Conservation (phyloP, 1,140 invertebrate genomes). For the Calephelis virginiensis region DNA sequence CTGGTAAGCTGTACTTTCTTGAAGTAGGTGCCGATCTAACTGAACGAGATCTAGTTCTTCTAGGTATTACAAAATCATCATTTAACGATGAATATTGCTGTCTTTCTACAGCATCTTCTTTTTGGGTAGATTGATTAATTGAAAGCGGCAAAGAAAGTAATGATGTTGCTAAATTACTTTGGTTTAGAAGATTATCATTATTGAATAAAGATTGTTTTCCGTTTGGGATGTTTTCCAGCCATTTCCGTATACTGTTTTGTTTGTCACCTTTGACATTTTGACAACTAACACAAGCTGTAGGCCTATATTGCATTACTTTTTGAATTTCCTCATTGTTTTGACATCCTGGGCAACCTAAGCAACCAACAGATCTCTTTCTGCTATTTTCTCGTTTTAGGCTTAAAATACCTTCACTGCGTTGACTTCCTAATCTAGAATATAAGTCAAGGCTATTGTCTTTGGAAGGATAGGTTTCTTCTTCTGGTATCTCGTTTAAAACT, state of each 20-base stretch:
- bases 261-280: slow-evolving; percentile 81
- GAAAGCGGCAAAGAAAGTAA: slow-evolving; percentile 50
- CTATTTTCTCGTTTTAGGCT: slow-evolving; percentile 80
- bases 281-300: slow-evolving; percentile 76
- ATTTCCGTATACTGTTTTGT: slow-evolving; percentile 85
- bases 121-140: slow-evolving; percentile 39
- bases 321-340: slow-evolving; percentile 54
- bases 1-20: slow-evolving; percentile 64
- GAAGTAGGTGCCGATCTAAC: slow-evolving; percentile 68
- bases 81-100: slow-evolving; percentile 12
- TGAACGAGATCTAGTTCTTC: slow-evolving; percentile 56
- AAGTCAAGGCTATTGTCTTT: slow-evolving; percentile 67
- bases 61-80: slow-evolving; percentile 29
- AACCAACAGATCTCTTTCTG: slow-evolving; percentile 71
- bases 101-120: neutral
- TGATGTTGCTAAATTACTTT: slow-evolving; percentile 53
- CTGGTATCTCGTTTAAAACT: slow-evolving; percentile 87
- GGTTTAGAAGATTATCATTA: slow-evolving; percentile 44
- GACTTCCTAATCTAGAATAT: slow-evolving; percentile 72
- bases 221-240: slow-evolving; percentile 87
- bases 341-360: slow-evolving; percentile 83
- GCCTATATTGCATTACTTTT: slow-evolving; percentile 65
- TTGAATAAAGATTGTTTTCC: slow-evolving; percentile 52
- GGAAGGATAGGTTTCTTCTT: slow-evolving; percentile 82
- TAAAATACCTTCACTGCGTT: slow-evolving; percentile 75